Base-by-base conservation (phyloP, 2,888 invertebrate genomes). In the Morpho achilles region DNA sequence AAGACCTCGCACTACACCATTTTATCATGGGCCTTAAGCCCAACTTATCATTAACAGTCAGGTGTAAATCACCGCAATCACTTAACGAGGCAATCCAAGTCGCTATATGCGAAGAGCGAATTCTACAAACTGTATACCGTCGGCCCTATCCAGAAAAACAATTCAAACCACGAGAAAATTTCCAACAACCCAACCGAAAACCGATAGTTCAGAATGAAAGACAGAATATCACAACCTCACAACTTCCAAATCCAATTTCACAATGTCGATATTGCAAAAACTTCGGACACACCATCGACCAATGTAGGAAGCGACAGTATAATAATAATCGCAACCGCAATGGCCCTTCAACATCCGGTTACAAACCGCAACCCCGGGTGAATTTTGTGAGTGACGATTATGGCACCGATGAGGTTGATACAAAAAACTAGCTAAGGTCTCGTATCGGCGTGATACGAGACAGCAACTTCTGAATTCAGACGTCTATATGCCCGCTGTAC, bases 11-110 rank as follows among this genome's bases (percentile, higher is more conserved):
- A 32, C 3, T 32, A 32, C 32, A 32, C 6, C 32, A 32, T 32
- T 32, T 32, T 3, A 32, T 6, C 3, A 5, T 32, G 32, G 32
- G 32, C 6, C 32, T 32, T 32, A 32, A 32, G 32, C 4, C 32
- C 2, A 32, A 32, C 32, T 0, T 5, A 5, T 32, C 32, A 32
- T 32, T 32, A 32, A 47, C 66, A 1, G 49, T 68, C 0, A 47
- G 65, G 10, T 58, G 66, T 45, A 62, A 45, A 39, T 45, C 56
- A 7, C 66, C 66, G 2, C 54, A 48, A 49, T 59, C 32, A 3
- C 40, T 68, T 6, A 68, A 66, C 44, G 65, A 63, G 32, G 62
- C 65, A 4, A 57, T 62, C 7, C 66, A 66, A 10, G 7, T 57
- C 1, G 62, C 63, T 0, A 54, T 61, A 7, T 59, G 61, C 0